Evolutionary conservation across 2,113 vertebrate genomes (phyloP).

Genomic region (Syngnathus floridae): DNA sequence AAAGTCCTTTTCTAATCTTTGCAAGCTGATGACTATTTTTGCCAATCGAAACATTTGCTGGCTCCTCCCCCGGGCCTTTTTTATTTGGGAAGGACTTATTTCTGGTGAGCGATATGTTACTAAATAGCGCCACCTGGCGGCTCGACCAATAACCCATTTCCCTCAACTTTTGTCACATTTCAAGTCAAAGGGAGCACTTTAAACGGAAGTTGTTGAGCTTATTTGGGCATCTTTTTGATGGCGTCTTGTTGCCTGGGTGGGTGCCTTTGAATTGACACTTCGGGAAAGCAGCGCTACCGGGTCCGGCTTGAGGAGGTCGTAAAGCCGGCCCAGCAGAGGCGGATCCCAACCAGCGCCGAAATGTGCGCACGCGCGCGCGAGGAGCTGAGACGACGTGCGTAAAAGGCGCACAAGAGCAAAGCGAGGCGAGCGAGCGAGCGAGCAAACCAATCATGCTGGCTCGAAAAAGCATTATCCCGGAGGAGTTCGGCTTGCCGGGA

Average conservation of each 20-base stretch:
- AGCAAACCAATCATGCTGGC: constrained; percentile 78
- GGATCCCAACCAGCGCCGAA: not conserved
- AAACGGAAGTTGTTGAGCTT: not conserved
- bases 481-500: constrained; percentile 89
- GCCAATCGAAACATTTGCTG: too few species aligned
- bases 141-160: constrained; percentile 1
- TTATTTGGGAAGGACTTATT: too few species aligned
- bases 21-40: not conserved
- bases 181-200: not conserved
- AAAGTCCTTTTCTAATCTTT: not conserved
- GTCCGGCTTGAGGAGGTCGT: constrained; percentile 32
- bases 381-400: constrained; percentile 10
- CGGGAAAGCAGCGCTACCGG: constrained; percentile 23
- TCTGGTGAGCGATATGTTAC: constrained; percentile 8
- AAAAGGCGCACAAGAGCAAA: constrained; percentile 26
- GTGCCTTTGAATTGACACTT: not conserved
- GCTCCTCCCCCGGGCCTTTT: too few species aligned
- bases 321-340: constrained; percentile 39
- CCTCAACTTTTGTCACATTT: not conserved
- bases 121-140: constrained; percentile 44
- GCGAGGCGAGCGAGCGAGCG: too few species aligned
- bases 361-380: not conserved
- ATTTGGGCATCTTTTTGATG: not conserved
- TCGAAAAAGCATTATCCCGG: constrained; percentile 95
- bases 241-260: not conserved